Evolutionary conservation across 2,113 vertebrate genomes (phyloP).

Genomic region (Rhizomys pruinosus): DNA sequence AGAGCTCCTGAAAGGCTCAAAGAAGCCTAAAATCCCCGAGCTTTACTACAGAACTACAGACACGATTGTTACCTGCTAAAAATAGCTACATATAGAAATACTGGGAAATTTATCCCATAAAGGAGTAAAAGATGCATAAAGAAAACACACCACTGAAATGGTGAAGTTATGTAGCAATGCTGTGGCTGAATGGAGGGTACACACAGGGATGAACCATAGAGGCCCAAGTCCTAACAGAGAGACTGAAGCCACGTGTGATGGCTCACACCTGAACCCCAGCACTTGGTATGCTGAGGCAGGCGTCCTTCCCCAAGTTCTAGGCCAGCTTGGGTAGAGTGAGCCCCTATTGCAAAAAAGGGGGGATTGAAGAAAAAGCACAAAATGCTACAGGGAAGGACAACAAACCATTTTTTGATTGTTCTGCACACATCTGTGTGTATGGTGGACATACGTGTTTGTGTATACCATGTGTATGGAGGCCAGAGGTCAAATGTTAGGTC

Average conservation of each 20-base stretch:
- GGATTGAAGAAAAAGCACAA: slow-evolving; percentile 93
- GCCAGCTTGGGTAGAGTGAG: not conserved
- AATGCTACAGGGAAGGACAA: slow-evolving; percentile 94
- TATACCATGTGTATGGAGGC: not conserved
- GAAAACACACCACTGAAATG: slow-evolving; percentile 92
- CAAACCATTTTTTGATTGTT: slow-evolving; percentile 73
- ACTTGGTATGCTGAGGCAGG: not conserved
- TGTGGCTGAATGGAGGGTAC: slow-evolving; percentile 93
- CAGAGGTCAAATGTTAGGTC: not conserved
- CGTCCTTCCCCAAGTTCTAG: not conserved
- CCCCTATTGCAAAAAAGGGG: no score
- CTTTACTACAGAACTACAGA: slow-evolving; percentile 88
- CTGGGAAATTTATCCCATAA: slow-evolving; percentile 93
- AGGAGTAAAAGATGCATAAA: slow-evolving; percentile 93
- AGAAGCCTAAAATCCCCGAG: slow-evolving; percentile 84
- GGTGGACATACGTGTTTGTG: not conserved
- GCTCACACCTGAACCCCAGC: not conserved
- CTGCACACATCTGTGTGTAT: not conserved
- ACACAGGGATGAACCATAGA: slow-evolving; percentile 93
- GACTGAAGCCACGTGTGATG: not conserved
- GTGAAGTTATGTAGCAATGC: slow-evolving; percentile 90
- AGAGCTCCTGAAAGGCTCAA: slow-evolving; percentile 82
- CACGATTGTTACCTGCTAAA: slow-evolving; percentile 92
- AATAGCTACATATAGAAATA: slow-evolving; percentile 95
- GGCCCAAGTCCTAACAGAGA: slow-evolving; percentile 49